These are phyloP conservation scores for Pentamera pediparva DNA, from an alignment of 53 echinoderm and acorn worm species.

Conservation along the genomic window DNA sequence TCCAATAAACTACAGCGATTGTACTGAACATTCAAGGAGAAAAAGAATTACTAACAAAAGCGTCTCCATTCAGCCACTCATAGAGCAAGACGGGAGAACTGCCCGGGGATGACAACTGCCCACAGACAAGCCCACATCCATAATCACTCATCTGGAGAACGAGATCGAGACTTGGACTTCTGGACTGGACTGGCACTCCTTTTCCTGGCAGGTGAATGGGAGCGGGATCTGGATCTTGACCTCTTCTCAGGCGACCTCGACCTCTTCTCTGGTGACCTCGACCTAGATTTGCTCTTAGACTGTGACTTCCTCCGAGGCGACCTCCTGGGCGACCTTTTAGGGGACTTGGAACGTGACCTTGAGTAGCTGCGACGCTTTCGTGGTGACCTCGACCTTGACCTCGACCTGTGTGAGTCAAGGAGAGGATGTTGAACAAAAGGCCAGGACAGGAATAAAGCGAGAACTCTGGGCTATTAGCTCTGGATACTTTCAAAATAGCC, in stretches of 20 bases:
- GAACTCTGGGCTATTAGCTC: too few species aligned
- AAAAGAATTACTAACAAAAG: too few species aligned
- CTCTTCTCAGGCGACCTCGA: constrained; percentile 1
- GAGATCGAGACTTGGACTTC: constrained; percentile 13
- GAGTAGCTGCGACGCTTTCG: constrained; percentile 6
- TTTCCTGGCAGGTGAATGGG: constrained; percentile 11
- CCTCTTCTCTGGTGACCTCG: constrained; percentile 13
- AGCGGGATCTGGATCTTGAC: constrained; percentile 2
- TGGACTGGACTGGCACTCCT: background rate
- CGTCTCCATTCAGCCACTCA: too few species aligned
- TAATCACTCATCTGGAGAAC: background rate
- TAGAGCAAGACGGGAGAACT: too few species aligned
- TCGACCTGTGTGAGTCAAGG: too few species aligned
- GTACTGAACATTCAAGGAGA: too few species aligned
- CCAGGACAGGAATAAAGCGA: too few species aligned
- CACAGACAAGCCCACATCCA: background rate
- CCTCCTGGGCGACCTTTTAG: background rate
- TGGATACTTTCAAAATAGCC: too few species aligned
- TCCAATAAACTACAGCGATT: too few species aligned
- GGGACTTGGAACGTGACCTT: constrained; percentile 14
- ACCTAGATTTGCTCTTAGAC: constrained; percentile 9
- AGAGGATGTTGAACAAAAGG: too few species aligned
- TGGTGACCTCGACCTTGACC: constrained; percentile 25
- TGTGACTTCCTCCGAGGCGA: constrained; percentile 14
- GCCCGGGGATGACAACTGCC: too few species aligned